Conservation (phyloP, 2,113 vertebrate genomes). For the Pollimyrus isidori region DNA sequence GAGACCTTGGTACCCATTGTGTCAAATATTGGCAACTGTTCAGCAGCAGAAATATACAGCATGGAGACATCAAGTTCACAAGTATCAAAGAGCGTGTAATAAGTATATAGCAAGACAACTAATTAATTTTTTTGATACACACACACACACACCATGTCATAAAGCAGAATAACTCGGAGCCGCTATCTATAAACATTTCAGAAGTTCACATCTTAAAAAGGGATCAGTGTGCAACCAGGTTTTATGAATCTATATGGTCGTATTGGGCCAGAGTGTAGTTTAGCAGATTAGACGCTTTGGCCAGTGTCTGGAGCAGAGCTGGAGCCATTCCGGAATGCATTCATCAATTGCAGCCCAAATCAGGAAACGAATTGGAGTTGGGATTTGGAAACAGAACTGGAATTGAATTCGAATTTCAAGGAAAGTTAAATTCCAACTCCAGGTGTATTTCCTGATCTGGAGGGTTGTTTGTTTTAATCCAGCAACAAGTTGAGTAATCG, state of each 20-base stretch:
- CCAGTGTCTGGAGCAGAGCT: too few species aligned
- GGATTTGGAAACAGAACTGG: too few species aligned
- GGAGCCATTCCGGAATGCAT: neutral
- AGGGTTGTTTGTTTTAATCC: neutral
- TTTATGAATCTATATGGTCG: neutral
- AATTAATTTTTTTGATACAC: neutral
- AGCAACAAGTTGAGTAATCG: neutral
- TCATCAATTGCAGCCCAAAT: too few species aligned
- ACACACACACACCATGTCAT: neutral
- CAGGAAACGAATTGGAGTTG: too few species aligned
- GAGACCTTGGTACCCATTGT: neutral
- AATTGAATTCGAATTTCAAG: too few species aligned
- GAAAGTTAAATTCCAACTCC: too few species aligned
- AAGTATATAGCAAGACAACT: neutral
- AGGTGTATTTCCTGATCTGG: too few species aligned
- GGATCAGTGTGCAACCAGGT: neutral
- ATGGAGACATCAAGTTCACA: neutral
- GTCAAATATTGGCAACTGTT: neutral
- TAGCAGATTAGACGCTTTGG: neutral
- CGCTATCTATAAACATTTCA: neutral
- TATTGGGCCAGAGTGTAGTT: neutral
- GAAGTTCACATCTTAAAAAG: neutral
- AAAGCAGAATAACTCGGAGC: neutral
- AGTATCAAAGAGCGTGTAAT: neutral
- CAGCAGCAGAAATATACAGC: neutral